A percentile compares a stretch with the other conserved stretches of the same genome.
phyloP scores from a whole-genome alignment of 2,113 vertebrate genomes.

The pig (Sus scrofa) region DNA sequence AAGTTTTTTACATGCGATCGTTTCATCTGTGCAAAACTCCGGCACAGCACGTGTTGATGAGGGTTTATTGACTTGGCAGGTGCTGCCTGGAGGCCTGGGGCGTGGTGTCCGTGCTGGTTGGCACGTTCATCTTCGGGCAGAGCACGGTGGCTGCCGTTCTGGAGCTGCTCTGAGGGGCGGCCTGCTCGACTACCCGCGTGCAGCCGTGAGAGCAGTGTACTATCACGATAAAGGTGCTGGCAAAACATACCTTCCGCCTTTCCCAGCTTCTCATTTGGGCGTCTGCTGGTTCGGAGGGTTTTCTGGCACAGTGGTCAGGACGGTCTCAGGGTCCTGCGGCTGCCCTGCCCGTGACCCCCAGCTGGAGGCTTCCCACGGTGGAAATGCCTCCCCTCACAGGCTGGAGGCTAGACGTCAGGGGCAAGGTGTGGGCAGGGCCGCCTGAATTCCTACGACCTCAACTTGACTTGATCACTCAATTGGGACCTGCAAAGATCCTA shows the following conservation, averaged over 20 bases:
- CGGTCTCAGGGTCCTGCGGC: accelerated
- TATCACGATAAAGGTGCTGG: background rate
- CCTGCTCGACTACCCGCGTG: accelerated
- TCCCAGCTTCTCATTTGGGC: background rate
- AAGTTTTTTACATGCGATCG: accelerated
- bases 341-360: accelerated
- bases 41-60: accelerated
- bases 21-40: accelerated
- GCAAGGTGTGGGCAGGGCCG: accelerated
- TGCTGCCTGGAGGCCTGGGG: conserved; percentile 92
- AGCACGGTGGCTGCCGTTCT: conserved; percentile 92
- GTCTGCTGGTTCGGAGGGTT: background rate
- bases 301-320: background rate
- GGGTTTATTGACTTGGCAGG: conserved; percentile 79
- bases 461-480: background rate
- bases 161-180: conserved; percentile 85
- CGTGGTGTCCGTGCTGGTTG: conserved; percentile 90
- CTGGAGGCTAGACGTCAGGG: background rate
- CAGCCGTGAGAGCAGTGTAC: accelerated
- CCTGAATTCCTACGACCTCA: accelerated
- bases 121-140: conserved; percentile 97
- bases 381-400: accelerated
- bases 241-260: background rate
- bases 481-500: background rate
- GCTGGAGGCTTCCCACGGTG: background rate